Evolutionary conservation across 2,888 invertebrate genomes (phyloP).

Genomic region (Sericinus montela): DNA sequence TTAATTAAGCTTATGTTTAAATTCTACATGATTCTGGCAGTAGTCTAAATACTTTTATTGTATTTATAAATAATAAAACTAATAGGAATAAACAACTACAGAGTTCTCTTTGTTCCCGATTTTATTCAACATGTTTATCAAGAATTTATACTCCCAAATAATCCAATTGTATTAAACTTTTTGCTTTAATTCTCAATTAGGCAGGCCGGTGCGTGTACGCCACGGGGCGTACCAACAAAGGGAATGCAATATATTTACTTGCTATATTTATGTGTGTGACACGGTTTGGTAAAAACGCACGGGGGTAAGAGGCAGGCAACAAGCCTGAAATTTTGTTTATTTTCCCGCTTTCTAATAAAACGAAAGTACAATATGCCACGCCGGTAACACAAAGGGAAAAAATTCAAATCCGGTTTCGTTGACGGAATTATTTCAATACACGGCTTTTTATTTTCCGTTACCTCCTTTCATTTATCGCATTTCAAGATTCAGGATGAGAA

Average conservation of each 20-base stretch:
- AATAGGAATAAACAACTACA: too few relatives aligned
- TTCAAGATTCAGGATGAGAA: conserved; percentile 29
- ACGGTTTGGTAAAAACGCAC: neutral
- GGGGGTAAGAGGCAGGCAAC: conserved; percentile 22
- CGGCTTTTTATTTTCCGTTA: conserved; percentile 34
- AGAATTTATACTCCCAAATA: too few relatives aligned
- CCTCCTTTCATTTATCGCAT: conserved; percentile 30
- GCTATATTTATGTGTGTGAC: conserved; percentile 5
- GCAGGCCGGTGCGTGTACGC: conserved; percentile 17
- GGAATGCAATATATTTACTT: conserved; percentile 19
- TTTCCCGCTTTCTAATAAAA: conserved; percentile 57
- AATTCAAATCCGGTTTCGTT: conserved; percentile 47
- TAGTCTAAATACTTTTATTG: too few relatives aligned
- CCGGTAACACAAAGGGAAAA: conserved; percentile 46
- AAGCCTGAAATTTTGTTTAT: conserved; percentile 43
- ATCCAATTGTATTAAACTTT: conserved; percentile 24
- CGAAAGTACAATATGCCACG: conserved; percentile 46
- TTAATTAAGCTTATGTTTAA: too few relatives aligned
- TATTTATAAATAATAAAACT: neutral
- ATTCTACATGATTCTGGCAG: too few relatives aligned
- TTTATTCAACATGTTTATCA: too few relatives aligned
- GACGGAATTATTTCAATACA: conserved; percentile 42
- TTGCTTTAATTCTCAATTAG: conserved; percentile 23
- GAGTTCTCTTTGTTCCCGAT: too few relatives aligned
- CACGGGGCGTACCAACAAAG: conserved; percentile 24